phyloP scores from a whole-genome alignment of 1,140 invertebrate species.

The Trichonephila clavipes region DNA sequence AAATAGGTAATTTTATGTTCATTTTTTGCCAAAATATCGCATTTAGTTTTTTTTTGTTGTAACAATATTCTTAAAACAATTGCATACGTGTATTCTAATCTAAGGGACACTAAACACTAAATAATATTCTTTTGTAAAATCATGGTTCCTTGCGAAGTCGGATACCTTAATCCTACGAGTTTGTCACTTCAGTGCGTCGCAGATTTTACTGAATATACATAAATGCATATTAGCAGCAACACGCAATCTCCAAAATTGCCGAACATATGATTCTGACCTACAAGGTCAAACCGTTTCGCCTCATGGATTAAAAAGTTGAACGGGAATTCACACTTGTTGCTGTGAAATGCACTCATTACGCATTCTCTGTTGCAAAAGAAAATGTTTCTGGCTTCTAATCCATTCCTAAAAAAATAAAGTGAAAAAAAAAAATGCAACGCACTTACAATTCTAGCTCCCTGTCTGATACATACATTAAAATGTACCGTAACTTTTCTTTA shows the following conservation, averaged over 20 bases:
- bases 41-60: no score
- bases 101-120: no score
- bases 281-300: background rate
- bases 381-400: background rate
- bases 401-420: background rate
- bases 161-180: no score
- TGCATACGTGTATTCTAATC: no score
- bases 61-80: no score
- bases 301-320: background rate
- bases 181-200: no score
- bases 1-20: no score
- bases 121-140: no score
- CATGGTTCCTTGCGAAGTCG: no score
- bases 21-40: no score
- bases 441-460: background rate
- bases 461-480: constrained; percentile 23
- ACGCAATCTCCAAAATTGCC: background rate
- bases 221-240: background rate
- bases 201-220: no score
- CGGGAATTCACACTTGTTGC: background rate
- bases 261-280: background rate
- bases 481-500: background rate
- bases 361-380: background rate
- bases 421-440: background rate
- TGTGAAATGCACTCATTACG: background rate